These are phyloP conservation scores for Ramphastos sulfuratus DNA, from an alignment of 2,113 vertebrate genomes.

Conservation along the genomic window DNA sequence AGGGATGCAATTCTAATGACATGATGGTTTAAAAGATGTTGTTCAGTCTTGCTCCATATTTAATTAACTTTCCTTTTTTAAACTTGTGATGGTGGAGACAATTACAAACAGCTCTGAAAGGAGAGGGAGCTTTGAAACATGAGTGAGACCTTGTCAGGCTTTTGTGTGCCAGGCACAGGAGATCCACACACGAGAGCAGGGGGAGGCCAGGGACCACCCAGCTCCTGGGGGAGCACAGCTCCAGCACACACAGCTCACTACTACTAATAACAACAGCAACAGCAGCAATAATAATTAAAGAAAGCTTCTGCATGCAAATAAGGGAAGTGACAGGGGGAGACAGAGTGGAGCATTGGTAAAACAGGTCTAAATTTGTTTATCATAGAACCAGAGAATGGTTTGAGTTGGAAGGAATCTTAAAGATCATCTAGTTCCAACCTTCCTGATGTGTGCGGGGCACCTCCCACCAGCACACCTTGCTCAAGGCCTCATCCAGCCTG, in stretches of 20 bases:
- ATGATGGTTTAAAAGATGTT: conserved; percentile 99
- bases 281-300: conserved; percentile 45
- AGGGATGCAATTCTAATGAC: conserved; percentile 99
- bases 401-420: too few relatives aligned
- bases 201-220: conserved; percentile 40
- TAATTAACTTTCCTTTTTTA: conserved; percentile 99
- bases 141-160: conserved; percentile 89
- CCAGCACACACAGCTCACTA: conserved; percentile 59
- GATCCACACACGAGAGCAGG: conserved; percentile 7
- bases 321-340: neutral
- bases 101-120: conserved; percentile 94
- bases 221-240: conserved; percentile 63
- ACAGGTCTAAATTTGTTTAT: conserved; percentile 16
- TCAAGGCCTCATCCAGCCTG: too few relatives aligned
- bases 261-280: conserved; percentile 4
- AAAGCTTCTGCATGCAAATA: conserved; percentile 36
- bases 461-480: too few relatives aligned
- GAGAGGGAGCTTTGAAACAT: conserved; percentile 81
- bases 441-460: too few relatives aligned
- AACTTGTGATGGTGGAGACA: conserved; percentile 91
- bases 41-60: conserved; percentile 98
- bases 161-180: conserved; percentile 83
- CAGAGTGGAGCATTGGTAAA: neutral
- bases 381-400: too few relatives aligned
- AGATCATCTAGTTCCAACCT: too few relatives aligned